Evolutionary conservation across 2,888 invertebrate genomes (phyloP).

Genomic region (Byasa hedistus): DNA sequence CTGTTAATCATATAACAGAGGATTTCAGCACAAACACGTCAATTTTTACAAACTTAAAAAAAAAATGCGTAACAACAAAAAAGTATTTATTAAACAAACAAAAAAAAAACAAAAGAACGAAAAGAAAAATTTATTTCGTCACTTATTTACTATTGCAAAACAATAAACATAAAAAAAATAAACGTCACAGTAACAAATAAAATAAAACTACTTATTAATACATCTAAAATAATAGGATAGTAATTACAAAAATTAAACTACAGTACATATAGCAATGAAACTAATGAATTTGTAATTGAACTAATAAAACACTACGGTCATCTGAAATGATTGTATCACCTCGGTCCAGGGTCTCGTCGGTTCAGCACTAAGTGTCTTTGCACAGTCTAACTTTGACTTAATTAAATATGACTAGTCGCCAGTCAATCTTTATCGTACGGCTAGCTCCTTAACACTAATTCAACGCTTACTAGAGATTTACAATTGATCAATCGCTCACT

Average conservation of each 20-base stretch:
- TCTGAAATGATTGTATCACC: slow-evolving; percentile 39
- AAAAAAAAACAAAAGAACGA: slow-evolving; percentile 23
- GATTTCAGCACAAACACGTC: neutral
- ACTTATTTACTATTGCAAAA: neutral
- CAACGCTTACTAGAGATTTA: slow-evolving; percentile 35
- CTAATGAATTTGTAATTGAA: no score
- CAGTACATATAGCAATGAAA: no score
- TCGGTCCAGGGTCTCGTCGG: slow-evolving; percentile 51
- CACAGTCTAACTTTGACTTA: slow-evolving; percentile 51
- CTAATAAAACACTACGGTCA: no score
- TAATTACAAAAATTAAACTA: no score
- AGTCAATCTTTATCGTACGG: slow-evolving; percentile 51
- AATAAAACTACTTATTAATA: neutral
- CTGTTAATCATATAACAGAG: neutral
- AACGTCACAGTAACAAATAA: neutral
- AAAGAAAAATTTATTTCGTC: neutral
- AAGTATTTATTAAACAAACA: slow-evolving; percentile 28
- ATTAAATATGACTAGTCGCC: slow-evolving; percentile 47
- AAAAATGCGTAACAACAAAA: slow-evolving; percentile 28
- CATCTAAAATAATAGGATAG: no score
- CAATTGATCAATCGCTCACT: slow-evolving; percentile 58
- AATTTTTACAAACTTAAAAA: slow-evolving; percentile 12
- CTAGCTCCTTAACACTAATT: slow-evolving; percentile 59
- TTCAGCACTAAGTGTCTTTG: slow-evolving; percentile 48
- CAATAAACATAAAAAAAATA: neutral